Base-by-base conservation (phyloP, 2,888 invertebrate genomes). In the Sarcophaga caerulescens region DNA sequence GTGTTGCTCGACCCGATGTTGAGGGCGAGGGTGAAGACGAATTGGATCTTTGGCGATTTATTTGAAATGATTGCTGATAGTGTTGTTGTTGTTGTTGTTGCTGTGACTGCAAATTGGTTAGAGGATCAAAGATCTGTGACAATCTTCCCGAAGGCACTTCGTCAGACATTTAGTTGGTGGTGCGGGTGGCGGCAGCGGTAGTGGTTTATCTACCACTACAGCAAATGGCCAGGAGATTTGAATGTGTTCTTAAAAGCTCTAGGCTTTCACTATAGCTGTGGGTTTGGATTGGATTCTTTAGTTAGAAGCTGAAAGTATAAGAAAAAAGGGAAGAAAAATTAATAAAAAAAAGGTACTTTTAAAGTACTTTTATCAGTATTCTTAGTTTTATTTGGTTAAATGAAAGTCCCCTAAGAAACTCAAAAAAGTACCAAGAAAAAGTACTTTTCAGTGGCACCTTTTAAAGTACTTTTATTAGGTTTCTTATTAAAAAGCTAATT, bases 101-200 rank as follows among this genome's bases (percentile, higher is more conserved):
- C 88, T 89, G 88, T 92, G 96, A 95, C 92, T 95, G 95, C 88
- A 97, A 94, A 92, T 96, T 94, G 88, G 96, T 95, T 91, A 97
- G 94, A 89, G 97, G 97, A 94, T 97, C 97, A 93, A 96, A 96
- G 90, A 96, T 96, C 94, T 97, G 96, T 93, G 97, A 97, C 93
- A 97, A 94, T 91, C 97, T 95, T 91, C 96, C 95, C 93, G 96
- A 95, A 90, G 94, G 94, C 91, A 95, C 94, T 93, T 95, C 95
- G 93, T 95, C 95, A 89, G 95, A 94, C 95, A 95, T 95, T 92
- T 92, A 89, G 87, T 69, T 87, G 85, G 66, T 59, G 68, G 35
- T 76, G 35, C 19, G n/a, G 44, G 3, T 44, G 11, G 14, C 21
- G 44, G 4, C 0, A 57, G 57, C 0, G 19, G 10, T 35, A 35